phyloP scores from a whole-genome alignment of 1,140 invertebrate genomes.

The Bombus waltoni region DNA sequence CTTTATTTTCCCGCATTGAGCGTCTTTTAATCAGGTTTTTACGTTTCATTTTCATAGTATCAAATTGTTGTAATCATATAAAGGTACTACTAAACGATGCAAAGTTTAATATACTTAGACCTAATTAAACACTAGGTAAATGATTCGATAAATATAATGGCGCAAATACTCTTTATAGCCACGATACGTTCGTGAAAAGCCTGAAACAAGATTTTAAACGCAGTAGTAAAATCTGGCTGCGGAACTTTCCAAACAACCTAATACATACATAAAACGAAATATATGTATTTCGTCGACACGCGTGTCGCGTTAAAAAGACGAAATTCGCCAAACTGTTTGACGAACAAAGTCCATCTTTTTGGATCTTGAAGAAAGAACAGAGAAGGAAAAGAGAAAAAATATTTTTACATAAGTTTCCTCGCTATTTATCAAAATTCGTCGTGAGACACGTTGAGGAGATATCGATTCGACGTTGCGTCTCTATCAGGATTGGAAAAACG shows the following conservation, averaged over 20 bases:
- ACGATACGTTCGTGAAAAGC: neutral
- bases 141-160: too few species aligned
- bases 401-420: neutral
- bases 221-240: neutral
- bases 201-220: neutral
- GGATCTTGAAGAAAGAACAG: neutral
- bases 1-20: too few species aligned
- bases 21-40: too few species aligned
- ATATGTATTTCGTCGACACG: neutral
- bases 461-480: slow-evolving; percentile 31
- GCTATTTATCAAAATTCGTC: slow-evolving; percentile 26
- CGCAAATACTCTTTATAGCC: too few species aligned
- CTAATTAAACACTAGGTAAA: too few species aligned
- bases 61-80: too few species aligned
- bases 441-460: neutral
- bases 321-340: neutral
- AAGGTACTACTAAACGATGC: too few species aligned
- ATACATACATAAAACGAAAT: too few species aligned
- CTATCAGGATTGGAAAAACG: slow-evolving; percentile 8
- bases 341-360: neutral
- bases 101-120: too few species aligned
- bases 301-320: too few species aligned
- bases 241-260: neutral
- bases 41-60: too few species aligned
- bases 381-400: neutral